A percentile compares a stretch with the other conserved stretches of the same genome.
Evolutionary conservation across 1,140 invertebrate genomes (phyloP).

Genomic region (Himalopsyche phryganea): DNA sequence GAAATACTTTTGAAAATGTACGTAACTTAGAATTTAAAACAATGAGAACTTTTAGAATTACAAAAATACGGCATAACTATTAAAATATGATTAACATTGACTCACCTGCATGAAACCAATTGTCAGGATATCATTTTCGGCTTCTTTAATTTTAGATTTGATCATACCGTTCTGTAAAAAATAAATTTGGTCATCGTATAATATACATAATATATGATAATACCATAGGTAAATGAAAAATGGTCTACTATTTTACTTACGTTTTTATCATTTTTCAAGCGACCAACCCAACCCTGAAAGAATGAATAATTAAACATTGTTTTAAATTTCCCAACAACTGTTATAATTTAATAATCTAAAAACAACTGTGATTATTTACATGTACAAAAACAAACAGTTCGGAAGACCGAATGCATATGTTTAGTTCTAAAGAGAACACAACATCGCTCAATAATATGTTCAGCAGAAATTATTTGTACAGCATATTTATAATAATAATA

Average conservation of each 20-base stretch:
- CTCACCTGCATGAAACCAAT: conserved; percentile 55
- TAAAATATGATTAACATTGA: neutral
- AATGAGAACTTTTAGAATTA: neutral
- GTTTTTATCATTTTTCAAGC: conserved; percentile 57
- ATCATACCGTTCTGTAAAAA: conserved; percentile 47
- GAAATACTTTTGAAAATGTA: too few relatives aligned
- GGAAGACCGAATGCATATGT: too few relatives aligned
- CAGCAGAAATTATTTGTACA: too few relatives aligned
- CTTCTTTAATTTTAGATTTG: conserved; percentile 51
- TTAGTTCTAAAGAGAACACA: too few relatives aligned
- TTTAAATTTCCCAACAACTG: too few relatives aligned
- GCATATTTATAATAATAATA: neutral
- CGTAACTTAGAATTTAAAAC: neutral
- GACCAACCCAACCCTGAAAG: conserved; percentile 57
- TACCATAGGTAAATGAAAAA: neutral
- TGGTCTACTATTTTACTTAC: conserved; percentile 47
- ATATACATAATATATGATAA: conserved; percentile 1
- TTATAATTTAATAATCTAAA: too few relatives aligned
- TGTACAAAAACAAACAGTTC: too few relatives aligned
- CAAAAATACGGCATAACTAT: conserved; percentile 4
- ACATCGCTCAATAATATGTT: too few relatives aligned
- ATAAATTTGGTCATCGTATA: too few relatives aligned
- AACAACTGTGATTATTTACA: too few relatives aligned
- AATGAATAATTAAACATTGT: too few relatives aligned
- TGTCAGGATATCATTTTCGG: conserved; percentile 53